A percentile compares a stretch with the other conserved stretches of the same genome.
Evolutionary conservation across 2,888 invertebrate genomes (phyloP).

Genomic region (Phymatocera aterrima): DNA sequence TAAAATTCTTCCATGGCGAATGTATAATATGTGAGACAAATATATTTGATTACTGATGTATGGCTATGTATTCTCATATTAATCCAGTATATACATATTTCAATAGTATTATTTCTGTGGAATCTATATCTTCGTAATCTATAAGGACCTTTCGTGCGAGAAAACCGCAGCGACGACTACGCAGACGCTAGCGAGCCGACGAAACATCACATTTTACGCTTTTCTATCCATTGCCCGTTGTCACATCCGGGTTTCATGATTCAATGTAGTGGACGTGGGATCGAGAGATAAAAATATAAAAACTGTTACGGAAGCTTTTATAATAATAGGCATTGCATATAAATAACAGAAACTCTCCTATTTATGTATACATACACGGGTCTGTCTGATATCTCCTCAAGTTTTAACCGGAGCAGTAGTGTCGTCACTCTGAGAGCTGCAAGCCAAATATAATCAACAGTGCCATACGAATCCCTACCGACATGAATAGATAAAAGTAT

Average conservation of each 20-base stretch:
- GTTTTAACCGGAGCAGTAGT: not conserved
- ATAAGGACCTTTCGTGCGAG: no score
- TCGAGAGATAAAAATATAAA: conserved; percentile 1
- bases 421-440: not conserved
- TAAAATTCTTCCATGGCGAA: not conserved
- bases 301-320: not conserved
- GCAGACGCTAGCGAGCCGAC: not conserved
- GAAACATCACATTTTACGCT: no score
- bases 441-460: not conserved
- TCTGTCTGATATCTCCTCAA: not conserved
- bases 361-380: no score
- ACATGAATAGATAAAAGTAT: not conserved
- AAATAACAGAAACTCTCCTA: conserved; percentile 6
- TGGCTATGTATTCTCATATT: no score
- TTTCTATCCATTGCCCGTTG: not conserved
- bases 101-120: no score
- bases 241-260: not conserved
- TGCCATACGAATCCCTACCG: not conserved
- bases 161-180: not conserved
- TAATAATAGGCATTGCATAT: not conserved
- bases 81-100: no score
- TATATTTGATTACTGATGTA: no score
- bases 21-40: no score
- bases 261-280: not conserved
- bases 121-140: no score